A percentile compares a stretch with the other conserved stretches of the same genome.
phyloP scores from a whole-genome alignment of 2,888 invertebrate species.

The Drosophila maculinotata region DNA sequence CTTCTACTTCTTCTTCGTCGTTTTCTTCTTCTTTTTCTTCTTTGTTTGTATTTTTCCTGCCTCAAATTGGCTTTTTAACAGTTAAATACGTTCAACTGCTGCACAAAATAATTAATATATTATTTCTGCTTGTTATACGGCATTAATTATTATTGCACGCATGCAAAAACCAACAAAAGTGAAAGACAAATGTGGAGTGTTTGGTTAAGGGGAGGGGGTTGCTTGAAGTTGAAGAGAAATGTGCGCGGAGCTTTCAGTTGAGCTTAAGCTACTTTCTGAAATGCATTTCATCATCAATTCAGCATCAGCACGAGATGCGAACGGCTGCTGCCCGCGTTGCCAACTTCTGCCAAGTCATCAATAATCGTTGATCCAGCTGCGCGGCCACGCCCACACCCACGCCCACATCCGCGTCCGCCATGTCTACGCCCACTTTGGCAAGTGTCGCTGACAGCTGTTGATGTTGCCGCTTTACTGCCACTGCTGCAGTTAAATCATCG shows the following conservation, averaged over 20 bases:
- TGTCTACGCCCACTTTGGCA: constrained; percentile 63
- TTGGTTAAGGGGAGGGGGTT: background rate
- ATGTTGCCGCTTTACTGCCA: constrained; percentile 37
- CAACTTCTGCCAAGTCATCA: constrained; percentile 72
- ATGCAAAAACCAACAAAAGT: constrained; percentile 15
- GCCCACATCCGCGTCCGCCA: too few species aligned
- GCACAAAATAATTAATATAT: constrained; percentile 41
- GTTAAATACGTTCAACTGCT: constrained; percentile 16
- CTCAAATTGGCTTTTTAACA: constrained; percentile 17
- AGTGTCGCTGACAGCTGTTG: constrained; percentile 77
- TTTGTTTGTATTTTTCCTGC: constrained; percentile 2
- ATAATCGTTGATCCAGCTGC: constrained; percentile 77
- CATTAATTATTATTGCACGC: constrained; percentile 71
- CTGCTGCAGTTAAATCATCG: constrained; percentile 67
- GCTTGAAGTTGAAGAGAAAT: constrained; percentile 17
- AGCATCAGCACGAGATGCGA: constrained; percentile 74
- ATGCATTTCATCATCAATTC: constrained; percentile 82
- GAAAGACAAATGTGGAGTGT: constrained; percentile 10
- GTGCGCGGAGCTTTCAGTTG: constrained; percentile 23
- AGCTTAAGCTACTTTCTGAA: constrained; percentile 80
- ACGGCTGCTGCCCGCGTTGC: constrained; percentile 30
- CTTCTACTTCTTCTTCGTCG: background rate
- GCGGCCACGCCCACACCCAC: constrained; percentile 51
- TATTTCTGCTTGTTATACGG: constrained; percentile 19
- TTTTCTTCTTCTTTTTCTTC: background rate